Conservation (phyloP, 1,140 invertebrate genomes). For the Pogonomyrmex californicus region DNA sequence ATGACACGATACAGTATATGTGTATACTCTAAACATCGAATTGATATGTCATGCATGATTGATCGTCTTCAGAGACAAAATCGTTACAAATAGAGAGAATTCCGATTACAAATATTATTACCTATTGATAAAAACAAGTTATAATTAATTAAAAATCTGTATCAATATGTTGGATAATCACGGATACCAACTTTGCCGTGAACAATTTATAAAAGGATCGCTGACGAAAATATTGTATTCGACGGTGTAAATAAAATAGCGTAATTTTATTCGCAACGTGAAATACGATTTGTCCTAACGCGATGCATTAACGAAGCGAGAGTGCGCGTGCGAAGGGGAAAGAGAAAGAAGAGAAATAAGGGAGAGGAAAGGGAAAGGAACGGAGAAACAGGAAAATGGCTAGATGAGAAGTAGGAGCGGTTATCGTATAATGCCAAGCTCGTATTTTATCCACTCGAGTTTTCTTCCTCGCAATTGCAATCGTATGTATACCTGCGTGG, state of each 20-base stretch:
- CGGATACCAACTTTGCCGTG: too few species aligned
- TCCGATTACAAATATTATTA: background rate
- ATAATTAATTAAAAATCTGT: background rate
- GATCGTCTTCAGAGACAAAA: background rate
- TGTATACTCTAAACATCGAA: background rate
- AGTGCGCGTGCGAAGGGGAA: background rate
- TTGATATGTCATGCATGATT: background rate
- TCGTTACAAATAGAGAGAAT: background rate
- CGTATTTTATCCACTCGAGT: slow-evolving; percentile 35
- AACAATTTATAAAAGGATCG: background rate
- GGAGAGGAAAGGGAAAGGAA: slow-evolving; percentile 13
- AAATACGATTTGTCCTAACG: slow-evolving; percentile 21
- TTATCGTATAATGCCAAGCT: slow-evolving; percentile 38
- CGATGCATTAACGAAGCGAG: slow-evolving; percentile 9
- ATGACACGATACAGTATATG: background rate
- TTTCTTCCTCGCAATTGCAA: slow-evolving; percentile 29
- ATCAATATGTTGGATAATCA: background rate
- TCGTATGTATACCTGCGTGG: background rate
- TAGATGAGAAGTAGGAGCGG: slow-evolving; percentile 38
- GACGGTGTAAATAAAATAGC: slow-evolving; percentile 14
- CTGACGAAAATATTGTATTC: slow-evolving; percentile 4
- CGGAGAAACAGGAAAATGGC: slow-evolving; percentile 21
- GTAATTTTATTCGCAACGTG: background rate
- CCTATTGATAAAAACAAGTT: background rate
- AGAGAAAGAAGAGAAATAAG: background rate